Evolutionary conservation across 2,888 invertebrate species (phyloP), one percentile per base, ranked within the genome.

Genomic region (Cryptus armator): DNA sequence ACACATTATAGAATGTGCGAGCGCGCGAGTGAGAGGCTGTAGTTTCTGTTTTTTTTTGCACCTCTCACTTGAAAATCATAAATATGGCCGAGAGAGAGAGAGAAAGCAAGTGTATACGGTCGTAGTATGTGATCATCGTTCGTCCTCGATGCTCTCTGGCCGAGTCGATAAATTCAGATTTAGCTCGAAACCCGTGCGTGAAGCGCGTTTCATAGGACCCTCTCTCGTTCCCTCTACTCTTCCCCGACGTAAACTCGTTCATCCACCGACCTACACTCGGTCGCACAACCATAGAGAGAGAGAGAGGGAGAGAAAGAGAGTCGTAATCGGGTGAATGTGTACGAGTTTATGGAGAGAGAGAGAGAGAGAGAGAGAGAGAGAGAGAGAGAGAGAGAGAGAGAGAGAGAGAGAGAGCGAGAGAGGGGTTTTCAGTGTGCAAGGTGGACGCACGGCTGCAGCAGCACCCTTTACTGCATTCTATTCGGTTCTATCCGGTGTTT

Each of bases 401-500:
- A n/a, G n/a, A n/a, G n/a, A n/a, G n/a, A n/a, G n/a, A n/a, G n/a
- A n/a, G n/a, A n/a, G n/a, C 43, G 44, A 59, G n/a, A 7, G 44
- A 19, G 64, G 53, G 43, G 19, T 72, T 56, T 19, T 32, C 37
- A 64, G 70, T 75, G 76, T 64, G 59, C 51, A 37, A 66, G 79
- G 56, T 48, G 71, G 72, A 71, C 46, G 62, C 79, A 86, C 83
- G 76, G 78, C 84, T 78, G 74, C 87, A 56, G 71, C 82, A 85
- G 87, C 88, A 89, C 90, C 91, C 91, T 91, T 91, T 91, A 90
- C 88, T 89, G 90, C 90, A 91, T 89, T 90, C 91, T 90, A 89
- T 91, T 92, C 90, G 91, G 88, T 91, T 90, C 91, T 91, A 90
- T 90, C 90, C 90, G 91, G 90, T 92, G 91, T 92, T 92, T 91